A percentile compares a stretch with the other conserved stretches of the same genome.
Evolutionary conservation across 1,140 invertebrate species (phyloP).

Genomic region (Coptotermes formosanus): DNA sequence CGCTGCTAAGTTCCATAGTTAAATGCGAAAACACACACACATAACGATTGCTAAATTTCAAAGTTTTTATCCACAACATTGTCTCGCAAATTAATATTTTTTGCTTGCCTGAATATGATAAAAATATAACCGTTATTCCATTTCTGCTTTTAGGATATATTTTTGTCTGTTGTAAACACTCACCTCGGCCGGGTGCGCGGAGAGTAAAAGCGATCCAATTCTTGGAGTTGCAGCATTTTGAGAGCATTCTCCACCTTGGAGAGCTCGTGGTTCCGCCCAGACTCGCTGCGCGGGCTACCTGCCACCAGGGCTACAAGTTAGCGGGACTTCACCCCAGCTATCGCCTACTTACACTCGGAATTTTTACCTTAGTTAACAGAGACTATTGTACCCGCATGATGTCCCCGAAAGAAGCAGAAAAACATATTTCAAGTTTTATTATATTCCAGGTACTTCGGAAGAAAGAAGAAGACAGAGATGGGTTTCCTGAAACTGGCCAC

Average conservation of each 20-base stretch:
- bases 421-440: no score
- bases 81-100: no score
- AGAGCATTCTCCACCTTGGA: conserved; percentile 32
- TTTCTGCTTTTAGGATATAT: neutral
- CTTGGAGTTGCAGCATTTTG: conserved; percentile 34
- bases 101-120: no score
- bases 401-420: no score
- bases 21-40: no score
- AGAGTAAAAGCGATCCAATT: conserved; percentile 33
- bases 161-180: conserved; percentile 10
- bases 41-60: no score
- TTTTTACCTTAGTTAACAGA: neutral
- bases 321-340: neutral
- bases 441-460: no score
- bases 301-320: conserved; percentile 33
- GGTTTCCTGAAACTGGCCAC: no score
- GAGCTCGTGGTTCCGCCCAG: conserved; percentile 28
- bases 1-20: no score
- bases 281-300: conserved; percentile 33
- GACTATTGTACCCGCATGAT: no score
- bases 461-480: no score
- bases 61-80: no score
- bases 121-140: neutral
- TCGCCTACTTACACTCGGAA: neutral
- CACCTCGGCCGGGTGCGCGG: conserved; percentile 34